Evolutionary conservation across 2,888 invertebrate genomes (phyloP).

Genomic region (Pimpla rufipes): DNA sequence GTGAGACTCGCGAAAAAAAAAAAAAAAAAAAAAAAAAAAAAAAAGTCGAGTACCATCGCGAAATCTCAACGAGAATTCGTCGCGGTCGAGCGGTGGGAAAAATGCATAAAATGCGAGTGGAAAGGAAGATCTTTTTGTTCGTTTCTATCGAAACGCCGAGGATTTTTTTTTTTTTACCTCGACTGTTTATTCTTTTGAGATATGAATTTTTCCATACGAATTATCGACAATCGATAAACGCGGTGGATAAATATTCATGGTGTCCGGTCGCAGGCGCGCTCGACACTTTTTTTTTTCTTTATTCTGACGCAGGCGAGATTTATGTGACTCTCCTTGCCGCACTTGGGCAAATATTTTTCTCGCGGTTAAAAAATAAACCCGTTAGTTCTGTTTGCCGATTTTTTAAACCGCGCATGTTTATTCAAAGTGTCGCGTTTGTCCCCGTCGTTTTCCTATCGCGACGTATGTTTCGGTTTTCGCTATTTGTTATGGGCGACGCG

Average conservation of each 20-base stretch:
- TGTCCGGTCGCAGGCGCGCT: neutral
- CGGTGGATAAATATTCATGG: neutral
- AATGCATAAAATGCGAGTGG: neutral
- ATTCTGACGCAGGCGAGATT: neutral
- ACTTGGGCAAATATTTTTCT: conserved; percentile 46
- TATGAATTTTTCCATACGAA: neutral
- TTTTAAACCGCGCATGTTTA: neutral
- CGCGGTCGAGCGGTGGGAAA: neutral
- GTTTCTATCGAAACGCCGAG: neutral
- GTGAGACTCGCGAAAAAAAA: too few relatives aligned
- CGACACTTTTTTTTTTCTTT: neutral
- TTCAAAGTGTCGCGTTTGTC: neutral
- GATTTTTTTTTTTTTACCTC: neutral
- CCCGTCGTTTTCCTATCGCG: neutral
- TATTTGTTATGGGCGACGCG: neutral
- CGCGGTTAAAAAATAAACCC: neutral
- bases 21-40: neutral
- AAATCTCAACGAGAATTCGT: neutral
- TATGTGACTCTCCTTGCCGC: neutral
- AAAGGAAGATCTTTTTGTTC: neutral
- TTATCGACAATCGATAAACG: neutral
- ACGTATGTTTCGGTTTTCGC: neutral
- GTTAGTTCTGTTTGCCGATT: neutral
- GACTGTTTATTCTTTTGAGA: neutral
- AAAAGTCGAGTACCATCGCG: too few relatives aligned